Conservation (phyloP, 2,797 vertebrate genomes). For the Dendrocincla tyrannina region DNA sequence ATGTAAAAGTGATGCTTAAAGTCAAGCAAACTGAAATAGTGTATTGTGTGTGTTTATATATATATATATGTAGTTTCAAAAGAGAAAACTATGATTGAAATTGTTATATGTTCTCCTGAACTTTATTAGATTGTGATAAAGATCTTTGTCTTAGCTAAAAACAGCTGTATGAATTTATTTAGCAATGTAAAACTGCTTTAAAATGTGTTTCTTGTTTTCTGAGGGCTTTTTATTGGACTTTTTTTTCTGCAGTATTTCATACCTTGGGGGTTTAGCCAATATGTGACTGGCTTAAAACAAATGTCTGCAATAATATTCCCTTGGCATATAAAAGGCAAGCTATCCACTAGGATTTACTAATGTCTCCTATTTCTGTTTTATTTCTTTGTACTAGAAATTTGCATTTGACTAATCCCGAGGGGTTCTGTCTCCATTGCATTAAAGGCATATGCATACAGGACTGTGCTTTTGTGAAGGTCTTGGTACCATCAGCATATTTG, state of each 20-base stretch:
- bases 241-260: constrained; percentile 13
- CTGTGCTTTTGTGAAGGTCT: background rate
- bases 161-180: constrained; percentile 13
- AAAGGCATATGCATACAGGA: fast-evolving
- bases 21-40: background rate
- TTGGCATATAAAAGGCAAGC: background rate
- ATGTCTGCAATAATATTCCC: background rate
- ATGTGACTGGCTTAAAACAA: background rate
- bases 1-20: background rate
- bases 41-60: background rate
- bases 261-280: background rate
- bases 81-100: background rate
- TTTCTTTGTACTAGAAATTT: background rate
- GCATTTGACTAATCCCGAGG: background rate
- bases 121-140: background rate
- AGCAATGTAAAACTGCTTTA: background rate
- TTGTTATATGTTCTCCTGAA: background rate
- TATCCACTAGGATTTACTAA: background rate
- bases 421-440: background rate
- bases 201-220: constrained; percentile 39
- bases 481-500: background rate
- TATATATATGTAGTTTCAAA: background rate
- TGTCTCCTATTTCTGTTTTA: background rate
- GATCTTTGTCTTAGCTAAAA: background rate
- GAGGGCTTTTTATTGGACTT: constrained; percentile 15